Percentiles rank a stretch among this genome's conserved stretches.
These are phyloP conservation scores for Camponotus floridanus DNA, from an alignment of 1,140 invertebrate species.

Conservation along the genomic window DNA sequence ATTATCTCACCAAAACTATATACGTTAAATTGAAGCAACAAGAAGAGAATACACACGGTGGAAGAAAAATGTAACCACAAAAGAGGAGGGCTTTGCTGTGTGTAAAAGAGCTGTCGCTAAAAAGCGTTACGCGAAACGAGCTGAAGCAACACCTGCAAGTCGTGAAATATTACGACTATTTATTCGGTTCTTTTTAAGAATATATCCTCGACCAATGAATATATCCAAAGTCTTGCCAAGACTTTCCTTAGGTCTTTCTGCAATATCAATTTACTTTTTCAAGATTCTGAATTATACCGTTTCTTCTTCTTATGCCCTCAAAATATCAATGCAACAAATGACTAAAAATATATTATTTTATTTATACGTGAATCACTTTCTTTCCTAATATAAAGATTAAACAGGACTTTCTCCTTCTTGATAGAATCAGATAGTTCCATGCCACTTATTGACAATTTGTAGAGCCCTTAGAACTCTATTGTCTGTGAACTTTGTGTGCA, in stretches of 20 bases:
- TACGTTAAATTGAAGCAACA: slow-evolving; percentile 35
- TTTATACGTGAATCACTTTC: slow-evolving; percentile 34
- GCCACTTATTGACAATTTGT: slow-evolving; percentile 59
- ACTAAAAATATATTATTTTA: slow-evolving; percentile 22
- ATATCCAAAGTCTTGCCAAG: slow-evolving; percentile 50
- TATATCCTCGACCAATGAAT: slow-evolving; percentile 51
- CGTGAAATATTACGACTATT: slow-evolving; percentile 62
- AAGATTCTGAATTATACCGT: slow-evolving; percentile 19
- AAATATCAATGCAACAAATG: slow-evolving; percentile 24
- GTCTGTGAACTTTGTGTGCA: slow-evolving; percentile 17
- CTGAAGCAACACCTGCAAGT: slow-evolving; percentile 49
- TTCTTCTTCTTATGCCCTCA: slow-evolving; percentile 6
- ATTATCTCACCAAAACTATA: slow-evolving; percentile 9
- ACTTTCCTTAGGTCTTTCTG: slow-evolving; percentile 32
- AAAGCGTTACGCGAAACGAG: slow-evolving; percentile 45
- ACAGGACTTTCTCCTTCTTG: slow-evolving; percentile 46
- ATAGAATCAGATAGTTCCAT: slow-evolving; percentile 33
- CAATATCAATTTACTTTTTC: slow-evolving; percentile 57
- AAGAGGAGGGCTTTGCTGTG: slow-evolving; percentile 36
- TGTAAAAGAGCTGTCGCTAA: slow-evolving; percentile 55
- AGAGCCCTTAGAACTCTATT: slow-evolving; percentile 42
- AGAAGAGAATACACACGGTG: slow-evolving; percentile 1
- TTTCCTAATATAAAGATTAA: slow-evolving; percentile 7
- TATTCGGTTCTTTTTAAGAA: slow-evolving; percentile 56
- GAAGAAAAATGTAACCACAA: slow-evolving; percentile 55